Evolutionary conservation across 2,797 vertebrate genomes (phyloP), one percentile per base, ranked within the genome.

Genomic region (Mionectes olivaceus): DNA sequence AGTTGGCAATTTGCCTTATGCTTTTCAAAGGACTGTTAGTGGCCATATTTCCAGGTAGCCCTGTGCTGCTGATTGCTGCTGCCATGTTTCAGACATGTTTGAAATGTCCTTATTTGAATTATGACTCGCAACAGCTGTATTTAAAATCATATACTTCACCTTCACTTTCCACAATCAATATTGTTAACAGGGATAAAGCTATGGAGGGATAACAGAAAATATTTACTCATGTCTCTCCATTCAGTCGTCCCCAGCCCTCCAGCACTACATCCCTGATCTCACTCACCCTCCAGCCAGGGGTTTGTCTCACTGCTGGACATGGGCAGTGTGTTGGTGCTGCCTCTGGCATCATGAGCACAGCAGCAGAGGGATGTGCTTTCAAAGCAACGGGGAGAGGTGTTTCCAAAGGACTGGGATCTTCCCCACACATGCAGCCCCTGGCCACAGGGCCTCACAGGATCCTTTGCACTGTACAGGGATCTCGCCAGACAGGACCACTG

Each of bases 81-180:
- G 73, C 85, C 30, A 7, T 50, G 65, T 77, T 79, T 76, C 74
- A 91, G 80, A 86, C 27, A 24, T 46, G 56, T 93, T 87, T 67
- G 67, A 90, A 94, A 91, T 47, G 78, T 74, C 75, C 74, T 91
- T 60, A 68, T 92, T 88, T 92, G 95, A 96, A 94, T 95, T 90
- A 90, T 64, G 87, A 82, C 77, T 93, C 0, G 5, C 52, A 95
- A 95, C 63, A 84, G 69, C 83, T 87, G 77, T 92, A 89, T 96
- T 95, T 94, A 93, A 94, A 93, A 95, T 70, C 41, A 2, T 84
- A 79, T 79, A 84, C 52, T 82, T 89, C 81, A 93, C 84, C 52
- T 92, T 83, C 89, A 41, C 82, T 89, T 93, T 88, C 59, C 73
- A 85, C 84, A 89, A 89, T 92, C 92, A 90, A 89, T 96, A 92